Conservation (phyloP, 2,888 invertebrate genomes). For the Tenthredo mesomela region DNA sequence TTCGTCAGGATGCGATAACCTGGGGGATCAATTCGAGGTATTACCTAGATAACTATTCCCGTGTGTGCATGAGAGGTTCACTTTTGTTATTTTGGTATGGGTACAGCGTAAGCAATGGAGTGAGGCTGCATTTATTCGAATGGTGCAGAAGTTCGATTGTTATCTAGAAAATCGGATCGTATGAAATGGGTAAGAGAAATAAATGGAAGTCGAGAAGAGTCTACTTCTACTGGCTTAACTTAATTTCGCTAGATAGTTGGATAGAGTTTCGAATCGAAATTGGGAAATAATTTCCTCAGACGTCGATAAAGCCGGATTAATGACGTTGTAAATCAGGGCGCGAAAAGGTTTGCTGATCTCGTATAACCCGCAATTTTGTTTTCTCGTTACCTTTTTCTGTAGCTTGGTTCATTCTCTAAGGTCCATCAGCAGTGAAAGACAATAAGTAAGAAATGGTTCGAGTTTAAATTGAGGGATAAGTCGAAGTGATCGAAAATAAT, state of each 20-base stretch:
- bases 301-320: constrained; percentile 33
- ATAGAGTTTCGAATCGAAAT: constrained; percentile 45
- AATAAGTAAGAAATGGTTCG: not conserved
- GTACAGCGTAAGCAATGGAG: not conserved
- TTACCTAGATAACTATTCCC: constrained; percentile 21
- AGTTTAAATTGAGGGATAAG: not conserved
- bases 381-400: not conserved
- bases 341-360: not conserved
- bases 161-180: constrained; percentile 34
- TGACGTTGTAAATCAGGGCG: not conserved
- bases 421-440: not conserved
- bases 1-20: constrained; percentile 26
- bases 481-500: not conserved
- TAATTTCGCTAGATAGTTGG: constrained; percentile 33
- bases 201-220: not conserved
- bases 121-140: not conserved
- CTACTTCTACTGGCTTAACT: constrained; percentile 4
- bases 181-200: constrained; percentile 22
- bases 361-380: not conserved
- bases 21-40: constrained; percentile 11
- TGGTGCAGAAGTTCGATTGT: constrained; percentile 10
- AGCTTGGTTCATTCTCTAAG: not conserved
- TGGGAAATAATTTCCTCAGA: constrained; percentile 43
- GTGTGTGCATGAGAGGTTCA: not conserved
- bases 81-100: not conserved